Evolutionary conservation across 2,797 vertebrate genomes (phyloP).

Genomic region (Heliangelus exortis): DNA sequence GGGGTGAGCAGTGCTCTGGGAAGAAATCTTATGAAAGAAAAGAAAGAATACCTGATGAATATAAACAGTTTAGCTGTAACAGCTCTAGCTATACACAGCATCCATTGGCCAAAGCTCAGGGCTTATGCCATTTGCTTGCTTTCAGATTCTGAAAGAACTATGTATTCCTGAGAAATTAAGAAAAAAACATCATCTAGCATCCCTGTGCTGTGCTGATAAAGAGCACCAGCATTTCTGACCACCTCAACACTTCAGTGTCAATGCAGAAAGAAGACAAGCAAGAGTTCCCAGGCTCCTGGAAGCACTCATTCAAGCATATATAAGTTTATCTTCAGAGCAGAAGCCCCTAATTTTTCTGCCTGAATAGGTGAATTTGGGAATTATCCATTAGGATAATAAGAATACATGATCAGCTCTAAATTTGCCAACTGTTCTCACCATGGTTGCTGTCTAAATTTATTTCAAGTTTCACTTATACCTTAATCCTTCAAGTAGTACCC

Average conservation of each 20-base stretch:
- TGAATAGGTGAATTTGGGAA: background rate
- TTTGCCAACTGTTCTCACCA: background rate
- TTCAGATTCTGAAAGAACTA: background rate
- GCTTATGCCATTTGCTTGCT: background rate
- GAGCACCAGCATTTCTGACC: background rate
- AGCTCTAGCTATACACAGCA: background rate
- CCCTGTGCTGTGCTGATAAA: conserved; percentile 24
- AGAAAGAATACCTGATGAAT: background rate
- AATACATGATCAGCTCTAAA: background rate
- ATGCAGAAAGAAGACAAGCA: background rate
- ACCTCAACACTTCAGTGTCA: background rate
- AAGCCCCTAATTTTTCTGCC: background rate
- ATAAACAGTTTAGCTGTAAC: background rate
- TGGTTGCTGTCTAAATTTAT: background rate
- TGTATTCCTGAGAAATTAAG: background rate
- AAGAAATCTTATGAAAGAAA: background rate
- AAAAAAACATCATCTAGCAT: background rate
- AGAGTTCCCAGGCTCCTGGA: background rate
- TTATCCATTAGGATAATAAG: background rate
- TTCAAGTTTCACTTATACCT: background rate
- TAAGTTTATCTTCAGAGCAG: background rate
- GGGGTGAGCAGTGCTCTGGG: background rate
- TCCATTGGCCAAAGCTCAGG: background rate
- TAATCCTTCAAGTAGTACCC: background rate
- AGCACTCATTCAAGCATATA: background rate